phyloP scores from a whole-genome alignment of 2,888 invertebrate species.

The Drosophila aldrichi region DNA sequence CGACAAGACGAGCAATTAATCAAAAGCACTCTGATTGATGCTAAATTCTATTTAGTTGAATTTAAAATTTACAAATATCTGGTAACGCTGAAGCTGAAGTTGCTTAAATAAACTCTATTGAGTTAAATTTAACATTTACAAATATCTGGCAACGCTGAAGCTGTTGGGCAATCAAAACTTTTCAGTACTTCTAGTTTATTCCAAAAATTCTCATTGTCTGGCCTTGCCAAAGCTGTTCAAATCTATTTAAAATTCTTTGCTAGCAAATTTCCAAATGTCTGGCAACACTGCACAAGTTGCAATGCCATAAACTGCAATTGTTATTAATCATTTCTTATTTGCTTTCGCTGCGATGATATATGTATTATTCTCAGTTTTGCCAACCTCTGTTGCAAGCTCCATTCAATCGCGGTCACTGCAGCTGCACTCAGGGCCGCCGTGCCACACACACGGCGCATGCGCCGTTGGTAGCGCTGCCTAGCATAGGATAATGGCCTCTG shows the following conservation, averaged over 20 bases:
- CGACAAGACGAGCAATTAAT: neutral
- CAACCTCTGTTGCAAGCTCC: neutral
- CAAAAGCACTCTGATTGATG: neutral
- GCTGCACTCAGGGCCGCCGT: slow-evolving; percentile 29
- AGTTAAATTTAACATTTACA: neutral
- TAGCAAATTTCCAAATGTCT: neutral
- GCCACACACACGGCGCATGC: slow-evolving; percentile 54
- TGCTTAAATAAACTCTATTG: too few species aligned
- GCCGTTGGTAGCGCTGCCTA: slow-evolving; percentile 32
- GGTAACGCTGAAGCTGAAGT: neutral
- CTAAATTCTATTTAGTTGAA: too few species aligned
- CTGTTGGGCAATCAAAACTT: neutral
- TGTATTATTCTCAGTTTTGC: neutral
- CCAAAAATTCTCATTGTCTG: neutral
- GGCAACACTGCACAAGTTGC: neutral
- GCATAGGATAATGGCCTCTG: slow-evolving; percentile 70
- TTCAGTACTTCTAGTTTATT: neutral
- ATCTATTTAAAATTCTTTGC: neutral
- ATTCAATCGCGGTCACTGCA: slow-evolving; percentile 31
- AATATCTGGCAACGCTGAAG: neutral
- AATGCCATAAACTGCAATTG: neutral
- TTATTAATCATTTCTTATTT: neutral
- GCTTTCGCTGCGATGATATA: neutral
- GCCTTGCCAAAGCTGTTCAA: neutral
- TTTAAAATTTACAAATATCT: neutral